phyloP scores from a whole-genome alignment of 2,888 invertebrate genomes.

The Drosophila mimica region DNA sequence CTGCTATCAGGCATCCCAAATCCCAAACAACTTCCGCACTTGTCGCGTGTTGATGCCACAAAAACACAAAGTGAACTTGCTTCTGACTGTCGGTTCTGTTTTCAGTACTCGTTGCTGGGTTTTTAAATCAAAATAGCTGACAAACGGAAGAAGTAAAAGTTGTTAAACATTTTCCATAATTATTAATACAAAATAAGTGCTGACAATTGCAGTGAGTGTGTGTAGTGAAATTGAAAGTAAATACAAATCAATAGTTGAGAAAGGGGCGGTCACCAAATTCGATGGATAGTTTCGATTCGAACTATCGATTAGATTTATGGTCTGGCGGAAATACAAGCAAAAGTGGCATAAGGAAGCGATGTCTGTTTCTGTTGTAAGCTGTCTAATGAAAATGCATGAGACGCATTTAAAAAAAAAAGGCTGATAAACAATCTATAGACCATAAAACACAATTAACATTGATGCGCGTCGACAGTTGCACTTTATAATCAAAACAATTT shows the following conservation, averaged over 20 bases:
- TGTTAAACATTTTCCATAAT: conserved; percentile 55
- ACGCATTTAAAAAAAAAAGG: conserved; percentile 33
- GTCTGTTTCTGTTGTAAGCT: conserved; percentile 31
- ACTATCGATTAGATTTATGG: conserved; percentile 39
- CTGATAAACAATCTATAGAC: conserved; percentile 59
- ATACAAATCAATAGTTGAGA: conserved; percentile 37
- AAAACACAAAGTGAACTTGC: conserved; percentile 20
- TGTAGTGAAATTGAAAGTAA: conserved; percentile 71
- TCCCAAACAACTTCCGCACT: conserved; percentile 67
- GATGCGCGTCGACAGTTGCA: conserved; percentile 32
- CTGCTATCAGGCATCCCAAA: conserved; percentile 41
- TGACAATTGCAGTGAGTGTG: conserved; percentile 31
- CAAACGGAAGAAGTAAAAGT: conserved; percentile 73
- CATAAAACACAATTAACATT: conserved; percentile 73
- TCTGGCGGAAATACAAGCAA: conserved; percentile 54
- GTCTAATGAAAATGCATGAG: conserved; percentile 58
- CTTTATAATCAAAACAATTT: conserved; percentile 46
- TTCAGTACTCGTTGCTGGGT: not conserved
- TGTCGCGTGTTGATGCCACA: conserved; percentile 37
- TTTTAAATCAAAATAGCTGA: conserved; percentile 1
- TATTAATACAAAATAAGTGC: conserved; percentile 42
- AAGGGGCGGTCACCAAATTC: conserved; percentile 24
- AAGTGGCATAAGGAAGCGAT: conserved; percentile 61
- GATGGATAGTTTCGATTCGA: conserved; percentile 32
- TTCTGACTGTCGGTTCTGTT: conserved; percentile 36